Conservation (phyloP, 2,797 vertebrate species). For the Danio tinwini region DNA sequence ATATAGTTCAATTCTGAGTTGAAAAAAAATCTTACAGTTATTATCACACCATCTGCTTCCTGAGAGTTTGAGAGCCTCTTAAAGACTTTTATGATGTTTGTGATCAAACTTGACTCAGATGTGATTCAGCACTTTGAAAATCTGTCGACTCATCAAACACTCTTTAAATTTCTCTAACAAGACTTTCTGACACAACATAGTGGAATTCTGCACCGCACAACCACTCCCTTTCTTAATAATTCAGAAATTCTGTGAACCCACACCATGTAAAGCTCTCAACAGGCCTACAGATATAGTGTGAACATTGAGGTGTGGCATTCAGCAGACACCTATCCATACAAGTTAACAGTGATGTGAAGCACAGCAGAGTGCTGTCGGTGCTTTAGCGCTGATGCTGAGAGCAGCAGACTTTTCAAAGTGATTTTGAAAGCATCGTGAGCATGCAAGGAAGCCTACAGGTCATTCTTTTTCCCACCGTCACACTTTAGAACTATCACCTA, state of each 20-base stretch:
- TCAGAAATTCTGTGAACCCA: not conserved
- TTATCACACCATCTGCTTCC: not conserved
- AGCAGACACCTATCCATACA: constrained; percentile 2
- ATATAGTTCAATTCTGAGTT: too few species aligned
- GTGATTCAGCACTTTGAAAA: not conserved
- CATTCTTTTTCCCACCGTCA: not conserved
- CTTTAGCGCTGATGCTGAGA: constrained; percentile 31
- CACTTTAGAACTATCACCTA: constrained; percentile 14
- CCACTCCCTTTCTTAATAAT: not conserved
- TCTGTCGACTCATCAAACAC: not conserved
- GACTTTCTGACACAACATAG: not conserved
- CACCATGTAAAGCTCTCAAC: constrained; percentile 21
- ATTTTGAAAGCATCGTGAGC: constrained; percentile 25
- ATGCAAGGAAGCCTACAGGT: constrained; percentile 12
- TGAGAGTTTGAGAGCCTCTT: constrained; percentile 12
- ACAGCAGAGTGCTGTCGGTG: constrained; percentile 1
- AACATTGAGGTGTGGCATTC: constrained; percentile 1
- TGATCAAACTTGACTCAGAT: constrained; percentile 34
- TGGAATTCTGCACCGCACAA: not conserved
- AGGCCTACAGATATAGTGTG: constrained; percentile 13
- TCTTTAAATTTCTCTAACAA: not conserved
- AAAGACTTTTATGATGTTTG: constrained; percentile 25
- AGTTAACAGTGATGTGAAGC: constrained; percentile 15
- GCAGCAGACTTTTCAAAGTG: constrained; percentile 36
- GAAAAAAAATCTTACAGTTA: too few species aligned